Evolutionary conservation across 2,113 vertebrate species (phyloP).

Genomic region (Paracanthobrama guichenoti): DNA sequence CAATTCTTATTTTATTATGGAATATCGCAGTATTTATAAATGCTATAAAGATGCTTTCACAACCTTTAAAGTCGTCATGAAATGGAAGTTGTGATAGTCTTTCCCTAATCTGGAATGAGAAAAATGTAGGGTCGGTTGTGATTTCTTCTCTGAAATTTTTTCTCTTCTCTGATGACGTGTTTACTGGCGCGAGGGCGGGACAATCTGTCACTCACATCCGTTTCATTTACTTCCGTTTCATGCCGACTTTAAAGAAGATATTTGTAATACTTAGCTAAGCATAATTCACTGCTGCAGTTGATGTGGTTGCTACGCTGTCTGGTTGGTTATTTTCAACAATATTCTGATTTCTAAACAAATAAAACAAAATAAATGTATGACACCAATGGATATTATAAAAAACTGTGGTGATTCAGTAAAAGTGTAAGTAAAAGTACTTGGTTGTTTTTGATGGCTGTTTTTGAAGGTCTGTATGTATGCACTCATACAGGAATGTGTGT

Average conservation of each 20-base stretch:
- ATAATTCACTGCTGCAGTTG: not conserved
- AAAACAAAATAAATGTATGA: not conserved
- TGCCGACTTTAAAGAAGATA: not conserved
- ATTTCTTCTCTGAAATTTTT: too few species aligned
- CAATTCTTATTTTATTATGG: too few species aligned
- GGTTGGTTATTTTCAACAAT: not conserved
- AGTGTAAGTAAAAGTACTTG: not conserved
- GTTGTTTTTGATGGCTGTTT: not conserved
- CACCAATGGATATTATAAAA: not conserved
- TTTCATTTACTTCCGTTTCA: too few species aligned
- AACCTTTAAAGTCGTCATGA: too few species aligned
- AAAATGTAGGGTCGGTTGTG: too few species aligned
- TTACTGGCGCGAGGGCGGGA: too few species aligned
- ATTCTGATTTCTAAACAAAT: not conserved
- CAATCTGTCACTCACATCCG: too few species aligned
- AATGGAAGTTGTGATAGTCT: too few species aligned
- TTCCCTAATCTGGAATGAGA: too few species aligned
- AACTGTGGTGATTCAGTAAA: not conserved
- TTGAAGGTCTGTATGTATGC: slow-evolving; percentile 1
- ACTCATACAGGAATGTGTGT: not conserved
- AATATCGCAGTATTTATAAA: too few species aligned
- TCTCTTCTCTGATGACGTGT: too few species aligned
- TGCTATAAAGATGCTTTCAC: too few species aligned
- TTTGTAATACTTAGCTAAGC: not conserved
- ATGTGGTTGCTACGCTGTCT: not conserved